Conservation (phyloP, 2,888 invertebrate genomes). For the Ophion ventricosus region DNA sequence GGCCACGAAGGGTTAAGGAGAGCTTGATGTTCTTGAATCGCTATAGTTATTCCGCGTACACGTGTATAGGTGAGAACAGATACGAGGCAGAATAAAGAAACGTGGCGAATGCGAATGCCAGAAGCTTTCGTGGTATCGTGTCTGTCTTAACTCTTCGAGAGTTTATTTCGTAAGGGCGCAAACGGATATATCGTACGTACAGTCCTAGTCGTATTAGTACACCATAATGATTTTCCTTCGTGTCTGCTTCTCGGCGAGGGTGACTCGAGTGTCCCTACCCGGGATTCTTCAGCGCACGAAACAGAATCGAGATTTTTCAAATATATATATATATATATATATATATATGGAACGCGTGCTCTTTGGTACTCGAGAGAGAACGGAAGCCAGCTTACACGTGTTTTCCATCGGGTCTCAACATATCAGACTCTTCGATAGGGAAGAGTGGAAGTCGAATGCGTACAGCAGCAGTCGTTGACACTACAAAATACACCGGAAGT, state of each 20-base stretch:
- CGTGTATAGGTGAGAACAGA: background rate
- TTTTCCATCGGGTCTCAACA: slow-evolving; percentile 64
- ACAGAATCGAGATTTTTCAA: slow-evolving; percentile 17
- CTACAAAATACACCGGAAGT: slow-evolving; percentile 56
- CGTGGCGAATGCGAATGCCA: slow-evolving; percentile 3
- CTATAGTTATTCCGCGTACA: no score
- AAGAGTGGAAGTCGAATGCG: slow-evolving; percentile 17
- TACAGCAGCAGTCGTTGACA: slow-evolving; percentile 40
- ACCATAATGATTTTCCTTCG: slow-evolving; percentile 49
- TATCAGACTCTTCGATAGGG: slow-evolving; percentile 31
- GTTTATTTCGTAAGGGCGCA: slow-evolving; percentile 37
- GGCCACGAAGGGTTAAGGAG: no score
- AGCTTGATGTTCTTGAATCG: background rate
- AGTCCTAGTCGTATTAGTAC: slow-evolving; percentile 33
- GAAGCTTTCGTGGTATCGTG: slow-evolving; percentile 21
- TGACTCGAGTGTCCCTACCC: slow-evolving; percentile 53
- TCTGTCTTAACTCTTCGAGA: slow-evolving; percentile 33
- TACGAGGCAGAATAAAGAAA: background rate
- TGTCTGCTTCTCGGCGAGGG: slow-evolving; percentile 48
- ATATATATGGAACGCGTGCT: slow-evolving; percentile 56
- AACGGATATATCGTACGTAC: slow-evolving; percentile 10
- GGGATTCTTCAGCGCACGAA: slow-evolving; percentile 58
- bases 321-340: background rate
- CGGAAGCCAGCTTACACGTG: slow-evolving; percentile 70
- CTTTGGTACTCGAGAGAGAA: slow-evolving; percentile 60